These are phyloP conservation scores for Myrmecobius fasciatus DNA, from an alignment of 2,113 vertebrate genomes.

Conservation along the genomic window DNA sequence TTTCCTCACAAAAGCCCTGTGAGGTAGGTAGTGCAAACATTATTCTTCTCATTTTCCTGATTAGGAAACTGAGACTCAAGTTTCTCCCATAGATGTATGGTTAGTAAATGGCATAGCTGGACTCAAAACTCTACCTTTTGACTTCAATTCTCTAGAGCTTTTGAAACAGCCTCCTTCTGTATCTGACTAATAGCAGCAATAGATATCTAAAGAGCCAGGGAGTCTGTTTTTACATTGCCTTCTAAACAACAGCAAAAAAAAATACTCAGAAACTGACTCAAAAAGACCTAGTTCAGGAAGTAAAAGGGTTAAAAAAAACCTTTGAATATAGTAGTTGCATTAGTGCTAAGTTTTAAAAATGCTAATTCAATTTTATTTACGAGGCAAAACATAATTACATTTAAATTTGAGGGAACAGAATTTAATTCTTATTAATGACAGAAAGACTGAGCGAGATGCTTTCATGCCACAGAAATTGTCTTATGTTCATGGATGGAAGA, in stretches of 20 bases:
- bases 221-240: slow-evolving; percentile 46
- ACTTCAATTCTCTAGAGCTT: neutral
- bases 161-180: neutral
- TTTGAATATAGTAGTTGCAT: slow-evolving; percentile 67
- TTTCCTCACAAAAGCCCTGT: neutral
- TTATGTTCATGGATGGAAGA: slow-evolving; percentile 70
- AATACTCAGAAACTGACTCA: neutral
- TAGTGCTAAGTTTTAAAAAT: slow-evolving; percentile 69
- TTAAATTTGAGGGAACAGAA: slow-evolving; percentile 74
- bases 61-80: neutral
- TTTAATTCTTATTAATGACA: slow-evolving; percentile 76
- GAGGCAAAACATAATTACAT: slow-evolving; percentile 67
- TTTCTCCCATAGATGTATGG: neutral
- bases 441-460: slow-evolving; percentile 71
- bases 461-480: slow-evolving; percentile 75
- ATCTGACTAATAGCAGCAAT: slow-evolving; percentile 10
- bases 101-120: neutral
- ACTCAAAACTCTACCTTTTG: neutral
- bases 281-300: slow-evolving; percentile 45
- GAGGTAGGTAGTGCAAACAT: neutral
- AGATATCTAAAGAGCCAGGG: neutral
- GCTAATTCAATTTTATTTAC: slow-evolving; percentile 76
- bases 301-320: slow-evolving; percentile 72
- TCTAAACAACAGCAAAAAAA: slow-evolving; percentile 43
- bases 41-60: neutral